Evolutionary conservation across 2,113 vertebrate species (phyloP), one percentile per base, ranked within the genome.

Genomic region (Sciurus niger): DNA sequence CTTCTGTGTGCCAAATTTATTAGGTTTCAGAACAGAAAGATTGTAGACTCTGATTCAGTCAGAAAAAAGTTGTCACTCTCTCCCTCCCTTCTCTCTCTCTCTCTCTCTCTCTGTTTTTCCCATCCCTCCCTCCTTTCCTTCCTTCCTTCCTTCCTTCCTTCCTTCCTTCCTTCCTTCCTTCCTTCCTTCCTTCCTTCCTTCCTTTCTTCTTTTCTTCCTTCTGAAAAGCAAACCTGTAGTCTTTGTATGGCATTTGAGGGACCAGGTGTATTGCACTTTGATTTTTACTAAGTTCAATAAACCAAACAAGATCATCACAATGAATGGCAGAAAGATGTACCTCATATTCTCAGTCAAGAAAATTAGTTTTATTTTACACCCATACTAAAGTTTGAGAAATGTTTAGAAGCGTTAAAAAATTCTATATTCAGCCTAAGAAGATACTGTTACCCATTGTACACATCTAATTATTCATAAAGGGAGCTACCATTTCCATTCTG

Each of bases 11-110:
- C 53, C 67, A 92, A n/a, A 72, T 72, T 96, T 83, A 79, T 89
- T 92, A 43, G 48, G 94, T 87, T 90, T 79, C 67, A 85, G 55
- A 68, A 13, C 32, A 79, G 28, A 32, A 84, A 13, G 6, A 77
- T 60, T 92, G 94, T 80, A 46, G 63, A 96, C 14, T 90, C 30
- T 32, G 46, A 93, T 30, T 84, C 20, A n/a, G 65, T 95, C 51
- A 82, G 10, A 95, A 94, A 87, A 25, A 85, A 4, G 2, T 60
- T 63, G 60, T 63, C 60, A 13, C 13, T 34, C 10, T 30, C 30
- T 67, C 12, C 12, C 4, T 67, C 8, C 11, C 11, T 24, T 5
- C 4, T 32, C 8, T 3, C 11, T 24, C 55, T 16, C 17, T 18
- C 17, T 11, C 55, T 55, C 6, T 18, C 17, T 55, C 55, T 14